Percentiles rank a stretch among this genome's conserved stretches.
These are phyloP conservation scores for Manis crassicaudata DNA, from an alignment of 2,797 vertebrate species.

Conservation along the genomic window DNA sequence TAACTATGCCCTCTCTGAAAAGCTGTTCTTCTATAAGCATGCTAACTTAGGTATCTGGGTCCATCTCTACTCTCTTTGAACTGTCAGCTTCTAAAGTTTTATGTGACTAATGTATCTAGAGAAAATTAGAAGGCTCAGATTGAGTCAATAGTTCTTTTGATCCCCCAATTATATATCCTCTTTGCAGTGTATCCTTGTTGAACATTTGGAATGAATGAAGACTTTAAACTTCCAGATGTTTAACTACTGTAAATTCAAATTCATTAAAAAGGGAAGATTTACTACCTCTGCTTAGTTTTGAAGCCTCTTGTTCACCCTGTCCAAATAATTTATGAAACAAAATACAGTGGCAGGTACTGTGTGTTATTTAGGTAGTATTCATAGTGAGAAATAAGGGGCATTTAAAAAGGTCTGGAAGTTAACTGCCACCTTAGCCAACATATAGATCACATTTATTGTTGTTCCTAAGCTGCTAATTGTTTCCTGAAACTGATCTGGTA, in stretches of 20 bases:
- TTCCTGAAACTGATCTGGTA: conserved; percentile 78
- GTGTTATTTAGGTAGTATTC: conserved; percentile 53
- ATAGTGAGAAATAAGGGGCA: conserved; percentile 51
- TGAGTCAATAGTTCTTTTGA: conserved; percentile 68
- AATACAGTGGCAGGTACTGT: conserved; percentile 57
- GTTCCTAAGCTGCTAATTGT: conserved; percentile 71
- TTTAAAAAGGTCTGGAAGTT: conserved; percentile 71
- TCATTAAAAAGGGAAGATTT: conserved; percentile 75
- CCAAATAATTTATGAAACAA: conserved; percentile 70
- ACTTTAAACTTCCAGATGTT: conserved; percentile 79
- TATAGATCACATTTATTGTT: conserved; percentile 73
- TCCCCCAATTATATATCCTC: conserved; percentile 75
- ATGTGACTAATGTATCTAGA: conserved; percentile 60
- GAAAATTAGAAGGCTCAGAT: conserved; percentile 56
- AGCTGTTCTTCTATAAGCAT: background rate
- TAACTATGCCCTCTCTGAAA: background rate
- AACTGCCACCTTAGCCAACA: conserved; percentile 62
- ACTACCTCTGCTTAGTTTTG: conserved; percentile 61
- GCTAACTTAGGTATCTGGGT: conserved; percentile 38
- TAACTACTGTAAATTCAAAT: conserved; percentile 80
- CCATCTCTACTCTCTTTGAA: conserved; percentile 56
- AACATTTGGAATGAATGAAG: conserved; percentile 80
- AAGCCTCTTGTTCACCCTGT: conserved; percentile 66
- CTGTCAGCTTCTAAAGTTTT: conserved; percentile 50
- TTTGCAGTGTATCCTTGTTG: conserved; percentile 64